phyloP scores from a whole-genome alignment of 2,888 invertebrate species.

The Cephus pygmeus region DNA sequence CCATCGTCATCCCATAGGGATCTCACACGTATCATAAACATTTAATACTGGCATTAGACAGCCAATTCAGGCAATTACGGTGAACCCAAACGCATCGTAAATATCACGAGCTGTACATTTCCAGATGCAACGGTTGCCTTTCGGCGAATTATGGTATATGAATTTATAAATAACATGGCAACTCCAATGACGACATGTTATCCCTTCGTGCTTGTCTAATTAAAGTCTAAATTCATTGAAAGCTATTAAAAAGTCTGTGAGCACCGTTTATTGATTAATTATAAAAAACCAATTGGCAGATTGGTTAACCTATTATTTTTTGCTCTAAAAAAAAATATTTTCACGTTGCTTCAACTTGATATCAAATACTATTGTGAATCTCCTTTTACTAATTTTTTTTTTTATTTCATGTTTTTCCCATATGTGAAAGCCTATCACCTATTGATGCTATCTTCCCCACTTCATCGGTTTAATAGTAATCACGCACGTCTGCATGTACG shows the following conservation, averaged over 20 bases:
- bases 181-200: background rate
- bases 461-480: background rate
- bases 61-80: conserved; percentile 40
- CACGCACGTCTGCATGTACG: background rate
- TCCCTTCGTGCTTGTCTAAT: background rate
- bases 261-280: background rate
- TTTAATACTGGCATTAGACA: conserved; percentile 45
- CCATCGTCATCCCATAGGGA: conserved; percentile 8
- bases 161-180: conserved; percentile 10
- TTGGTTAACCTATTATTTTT: background rate
- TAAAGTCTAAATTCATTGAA: background rate
- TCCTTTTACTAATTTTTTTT: background rate
- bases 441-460: background rate
- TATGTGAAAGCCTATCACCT: background rate
- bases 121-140: background rate
- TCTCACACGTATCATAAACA: conserved; percentile 47
- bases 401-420: background rate
- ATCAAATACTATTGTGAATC: background rate
- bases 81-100: conserved; percentile 32
- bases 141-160: conserved; percentile 10
- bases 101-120: conserved; percentile 22
- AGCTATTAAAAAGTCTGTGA: background rate
- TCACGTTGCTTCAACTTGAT: background rate
- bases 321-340: background rate
- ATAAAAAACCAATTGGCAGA: background rate